These are phyloP conservation scores for Chaetodon trifasciatus DNA, from an alignment of 2,797 vertebrate species.

Conservation along the genomic window DNA sequence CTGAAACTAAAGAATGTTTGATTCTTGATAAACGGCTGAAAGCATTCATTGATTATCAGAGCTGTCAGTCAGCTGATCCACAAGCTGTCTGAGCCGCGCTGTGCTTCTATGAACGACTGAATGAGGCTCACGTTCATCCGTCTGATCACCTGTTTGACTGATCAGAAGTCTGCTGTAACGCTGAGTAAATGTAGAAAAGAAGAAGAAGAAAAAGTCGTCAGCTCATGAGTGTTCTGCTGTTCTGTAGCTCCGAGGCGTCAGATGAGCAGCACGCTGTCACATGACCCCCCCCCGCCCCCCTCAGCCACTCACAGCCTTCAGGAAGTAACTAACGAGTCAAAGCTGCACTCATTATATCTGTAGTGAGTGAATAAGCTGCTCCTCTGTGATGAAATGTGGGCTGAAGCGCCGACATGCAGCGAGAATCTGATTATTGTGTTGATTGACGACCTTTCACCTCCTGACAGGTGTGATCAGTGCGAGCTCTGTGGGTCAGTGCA, in stretches of 20 bases:
- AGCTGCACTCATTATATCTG: neutral
- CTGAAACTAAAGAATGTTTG: neutral
- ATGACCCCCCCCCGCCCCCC: neutral
- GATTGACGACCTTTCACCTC: neutral
- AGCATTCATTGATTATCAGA: neutral
- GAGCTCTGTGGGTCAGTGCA: slow-evolving; percentile 27
- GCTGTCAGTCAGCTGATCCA: too few species aligned
- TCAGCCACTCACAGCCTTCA: neutral
- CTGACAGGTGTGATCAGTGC: neutral
- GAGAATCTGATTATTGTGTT: neutral
- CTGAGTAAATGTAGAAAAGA: too few species aligned
- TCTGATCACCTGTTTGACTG: too few species aligned
- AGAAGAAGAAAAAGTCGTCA: too few species aligned
- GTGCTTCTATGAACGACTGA: too few species aligned
- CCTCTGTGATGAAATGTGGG: neutral
- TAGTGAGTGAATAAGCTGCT: too few species aligned
- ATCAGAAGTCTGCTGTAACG: too few species aligned
- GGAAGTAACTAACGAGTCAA: neutral
- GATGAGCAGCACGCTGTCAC: slow-evolving; percentile 6
- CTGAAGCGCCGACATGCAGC: neutral
- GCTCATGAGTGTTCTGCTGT: neutral
- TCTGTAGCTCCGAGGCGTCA: slow-evolving; percentile 19
- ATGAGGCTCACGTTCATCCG: too few species aligned
- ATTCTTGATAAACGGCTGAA: neutral
- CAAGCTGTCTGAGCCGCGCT: too few species aligned